phyloP scores from a whole-genome alignment of 2,797 vertebrate species.

The Tenualosa ilisha region DNA sequence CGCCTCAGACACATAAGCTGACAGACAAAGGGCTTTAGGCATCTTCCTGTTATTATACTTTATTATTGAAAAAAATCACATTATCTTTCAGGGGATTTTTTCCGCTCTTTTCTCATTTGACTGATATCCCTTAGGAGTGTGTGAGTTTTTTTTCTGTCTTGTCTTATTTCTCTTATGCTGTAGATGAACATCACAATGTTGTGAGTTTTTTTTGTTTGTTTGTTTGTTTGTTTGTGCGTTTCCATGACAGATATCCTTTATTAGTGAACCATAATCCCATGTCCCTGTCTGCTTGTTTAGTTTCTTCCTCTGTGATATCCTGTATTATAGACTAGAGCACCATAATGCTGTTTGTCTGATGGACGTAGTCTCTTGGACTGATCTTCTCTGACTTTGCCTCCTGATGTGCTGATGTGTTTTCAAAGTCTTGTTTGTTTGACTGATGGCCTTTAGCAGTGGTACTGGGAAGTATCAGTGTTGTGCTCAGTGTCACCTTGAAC shows the following conservation, averaged over 20 bases:
- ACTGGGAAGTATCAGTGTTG: no score
- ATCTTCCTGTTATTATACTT: neutral
- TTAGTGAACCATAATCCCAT: no score
- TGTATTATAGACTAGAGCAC: no score
- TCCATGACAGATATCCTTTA: neutral
- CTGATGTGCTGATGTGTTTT: neutral
- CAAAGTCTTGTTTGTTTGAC: neutral
- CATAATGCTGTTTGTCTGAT: no score
- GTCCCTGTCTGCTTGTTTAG: no score
- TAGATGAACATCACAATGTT: neutral
- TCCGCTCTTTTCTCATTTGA: neutral
- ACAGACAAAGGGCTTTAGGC: neutral
- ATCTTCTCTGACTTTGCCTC: no score
- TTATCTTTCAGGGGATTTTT: neutral
- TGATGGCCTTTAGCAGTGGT: neutral
- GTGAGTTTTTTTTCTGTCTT: neutral
- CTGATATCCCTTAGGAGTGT: neutral
- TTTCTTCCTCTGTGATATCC: no score
- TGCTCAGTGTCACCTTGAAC: conserved; percentile 40
- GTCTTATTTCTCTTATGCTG: neutral
- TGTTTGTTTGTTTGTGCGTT: neutral
- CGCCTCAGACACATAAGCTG: neutral
- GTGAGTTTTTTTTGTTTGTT: neutral
- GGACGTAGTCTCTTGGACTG: no score
- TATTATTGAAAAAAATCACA: neutral